phyloP scores from a whole-genome alignment of 2,797 vertebrate genomes.

The Chelmon rostratus region DNA sequence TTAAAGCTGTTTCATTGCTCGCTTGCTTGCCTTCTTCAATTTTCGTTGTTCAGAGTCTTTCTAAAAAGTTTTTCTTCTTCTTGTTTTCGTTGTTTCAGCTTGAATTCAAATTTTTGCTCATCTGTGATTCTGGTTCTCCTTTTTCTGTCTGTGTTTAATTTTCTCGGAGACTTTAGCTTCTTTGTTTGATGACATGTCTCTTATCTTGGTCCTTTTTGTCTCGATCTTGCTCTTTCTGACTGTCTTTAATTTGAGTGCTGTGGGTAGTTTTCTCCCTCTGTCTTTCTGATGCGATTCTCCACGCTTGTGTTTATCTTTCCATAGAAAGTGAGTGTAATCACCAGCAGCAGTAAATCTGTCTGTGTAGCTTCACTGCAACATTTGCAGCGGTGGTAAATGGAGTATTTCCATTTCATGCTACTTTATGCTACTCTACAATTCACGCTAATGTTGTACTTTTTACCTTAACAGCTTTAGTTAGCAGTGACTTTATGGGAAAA shows the following conservation, averaged over 20 bases:
- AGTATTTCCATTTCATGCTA: too few relatives aligned
- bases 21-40: background rate
- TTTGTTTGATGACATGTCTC: background rate
- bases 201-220: too few relatives aligned
- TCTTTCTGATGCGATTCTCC: background rate
- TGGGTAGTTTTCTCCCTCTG: background rate
- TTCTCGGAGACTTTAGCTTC: background rate
- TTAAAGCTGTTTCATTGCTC: background rate
- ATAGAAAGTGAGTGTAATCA: too few relatives aligned
- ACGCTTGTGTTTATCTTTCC: background rate
- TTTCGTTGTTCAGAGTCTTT: background rate
- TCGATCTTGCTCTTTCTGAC: too few relatives aligned
- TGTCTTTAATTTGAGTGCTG: background rate
- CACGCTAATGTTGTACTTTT: too few relatives aligned
- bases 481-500: too few relatives aligned
- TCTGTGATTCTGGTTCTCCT: background rate
- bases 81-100: conserved; percentile 15
- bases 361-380: too few relatives aligned
- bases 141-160: background rate
- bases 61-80: background rate
- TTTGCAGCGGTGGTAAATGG: too few relatives aligned
- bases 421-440: too few relatives aligned
- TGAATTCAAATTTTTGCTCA: background rate
- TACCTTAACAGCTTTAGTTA: too few relatives aligned
- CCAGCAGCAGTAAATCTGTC: too few relatives aligned